A percentile compares a stretch with the other conserved stretches of the same genome.
phyloP scores from a whole-genome alignment of 2,888 invertebrate species.

The Helicoverpa assulta region DNA sequence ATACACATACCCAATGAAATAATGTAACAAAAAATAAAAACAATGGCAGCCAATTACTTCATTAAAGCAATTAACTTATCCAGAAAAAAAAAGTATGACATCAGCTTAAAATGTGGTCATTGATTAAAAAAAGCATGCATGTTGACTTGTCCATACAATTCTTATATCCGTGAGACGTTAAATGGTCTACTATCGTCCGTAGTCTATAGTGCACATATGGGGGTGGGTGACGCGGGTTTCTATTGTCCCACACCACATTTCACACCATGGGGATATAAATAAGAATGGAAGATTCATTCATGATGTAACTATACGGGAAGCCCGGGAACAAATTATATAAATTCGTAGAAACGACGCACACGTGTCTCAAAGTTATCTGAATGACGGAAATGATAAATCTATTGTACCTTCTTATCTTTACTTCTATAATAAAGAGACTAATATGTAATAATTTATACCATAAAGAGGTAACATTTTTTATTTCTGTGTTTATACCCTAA shows the following conservation, averaged over 20 bases:
- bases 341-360: not conserved
- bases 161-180: slow-evolving; percentile 70
- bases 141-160: slow-evolving; percentile 69
- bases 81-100: slow-evolving; percentile 40
- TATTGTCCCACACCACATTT: slow-evolving; percentile 79
- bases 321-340: not conserved
- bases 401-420: no score
- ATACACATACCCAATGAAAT: no score
- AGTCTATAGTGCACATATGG: slow-evolving; percentile 75
- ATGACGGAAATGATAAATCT: no score
- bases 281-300: slow-evolving; percentile 49
- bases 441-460: no score
- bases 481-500: no score
- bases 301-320: slow-evolving; percentile 29
- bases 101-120: slow-evolving; percentile 36
- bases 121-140: slow-evolving; percentile 9
- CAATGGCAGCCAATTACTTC: slow-evolving; percentile 34
- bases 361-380: no score
- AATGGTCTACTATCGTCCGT: slow-evolving; percentile 63
- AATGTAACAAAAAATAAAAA: slow-evolving; percentile 36
- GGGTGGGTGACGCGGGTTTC: slow-evolving; percentile 79
- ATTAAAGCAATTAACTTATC: slow-evolving; percentile 17
- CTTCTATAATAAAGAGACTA: no score
- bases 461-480: no score
- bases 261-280: slow-evolving; percentile 72